These are phyloP conservation scores for Pelecanoides urinatrix DNA, from an alignment of 2,113 vertebrate genomes.

Conservation along the genomic window DNA sequence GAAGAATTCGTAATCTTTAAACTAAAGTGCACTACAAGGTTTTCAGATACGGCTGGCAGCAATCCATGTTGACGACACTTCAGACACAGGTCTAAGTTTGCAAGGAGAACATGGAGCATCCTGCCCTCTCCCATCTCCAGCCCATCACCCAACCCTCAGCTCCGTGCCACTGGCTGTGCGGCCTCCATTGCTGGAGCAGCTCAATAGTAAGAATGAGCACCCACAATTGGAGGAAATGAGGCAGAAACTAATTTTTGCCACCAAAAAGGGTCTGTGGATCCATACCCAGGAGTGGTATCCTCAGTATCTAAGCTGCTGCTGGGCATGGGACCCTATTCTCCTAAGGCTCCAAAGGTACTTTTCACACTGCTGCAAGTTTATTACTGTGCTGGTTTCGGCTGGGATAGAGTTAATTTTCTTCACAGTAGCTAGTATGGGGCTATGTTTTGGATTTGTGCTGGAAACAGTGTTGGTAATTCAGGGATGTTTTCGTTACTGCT, in stretches of 20 bases:
- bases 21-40: background rate
- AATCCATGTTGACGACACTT: background rate
- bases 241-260: background rate
- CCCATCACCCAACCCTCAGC: background rate
- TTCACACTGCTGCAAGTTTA: background rate
- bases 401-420: too few relatives aligned
- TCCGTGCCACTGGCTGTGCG: background rate
- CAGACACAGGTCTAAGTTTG: background rate
- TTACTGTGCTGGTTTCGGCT: background rate
- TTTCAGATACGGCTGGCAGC: background rate
- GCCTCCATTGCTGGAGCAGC: background rate
- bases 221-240: background rate
- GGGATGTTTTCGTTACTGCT: too few relatives aligned
- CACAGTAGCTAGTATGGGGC: too few relatives aligned
- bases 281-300: background rate
- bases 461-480: too few relatives aligned
- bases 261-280: background rate
- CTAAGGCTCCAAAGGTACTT: background rate
- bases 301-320: background rate
- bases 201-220: background rate
- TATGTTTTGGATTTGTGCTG: too few relatives aligned
- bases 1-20: background rate
- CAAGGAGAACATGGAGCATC: background rate
- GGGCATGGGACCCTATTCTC: accelerated
- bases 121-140: background rate